Evolutionary conservation across 2,888 invertebrate genomes (phyloP), one percentile per base, ranked within the genome.

Genomic region (Chorisops tibialis): DNA sequence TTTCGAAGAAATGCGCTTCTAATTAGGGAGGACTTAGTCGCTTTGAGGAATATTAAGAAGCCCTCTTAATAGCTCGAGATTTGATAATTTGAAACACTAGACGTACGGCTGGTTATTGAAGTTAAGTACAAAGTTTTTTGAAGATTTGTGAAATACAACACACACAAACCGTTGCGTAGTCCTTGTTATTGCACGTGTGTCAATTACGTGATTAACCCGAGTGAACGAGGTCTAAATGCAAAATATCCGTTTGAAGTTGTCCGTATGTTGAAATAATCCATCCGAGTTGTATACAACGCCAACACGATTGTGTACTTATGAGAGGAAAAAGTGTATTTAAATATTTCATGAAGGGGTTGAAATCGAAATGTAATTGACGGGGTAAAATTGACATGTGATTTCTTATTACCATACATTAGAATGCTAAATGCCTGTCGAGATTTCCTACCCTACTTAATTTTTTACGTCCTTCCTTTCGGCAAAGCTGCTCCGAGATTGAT

Each of bases 161-260:
- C 19, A 16, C 43, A 16, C 43, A 4, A 35, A 9, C 12, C n/a
- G 11, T 14, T 39, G 39, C 14, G 35, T 2, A 14, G 16, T 35
- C 35, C 11, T 38, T 43, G 43, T 58, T 45, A 37, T 37, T 24
- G 58, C 58, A 58, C 58, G 58, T 58, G 58, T 30, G 58, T 58
- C 58, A 58, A 58, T 58, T 58, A 58, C 43, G 43, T 47, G 47
- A 58, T 58, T 58, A 47, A 47, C 45, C 6, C 35, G 24, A 41
- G 24, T 43, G 54, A 51, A 51, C 47, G 47, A 21, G 47, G 47
- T 21, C 47, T 9, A 47, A 5, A 39, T 39, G 16, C 37, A 11
- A 39, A 30, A 30, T 30, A 1, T 12, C 39, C 2, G n/a, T 39
- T 14, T 39, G 39, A 39, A 16, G n/a, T 16, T 16, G 43, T 11